Conservation (phyloP, 2,113 vertebrate genomes). For the Gobio gobio region DNA sequence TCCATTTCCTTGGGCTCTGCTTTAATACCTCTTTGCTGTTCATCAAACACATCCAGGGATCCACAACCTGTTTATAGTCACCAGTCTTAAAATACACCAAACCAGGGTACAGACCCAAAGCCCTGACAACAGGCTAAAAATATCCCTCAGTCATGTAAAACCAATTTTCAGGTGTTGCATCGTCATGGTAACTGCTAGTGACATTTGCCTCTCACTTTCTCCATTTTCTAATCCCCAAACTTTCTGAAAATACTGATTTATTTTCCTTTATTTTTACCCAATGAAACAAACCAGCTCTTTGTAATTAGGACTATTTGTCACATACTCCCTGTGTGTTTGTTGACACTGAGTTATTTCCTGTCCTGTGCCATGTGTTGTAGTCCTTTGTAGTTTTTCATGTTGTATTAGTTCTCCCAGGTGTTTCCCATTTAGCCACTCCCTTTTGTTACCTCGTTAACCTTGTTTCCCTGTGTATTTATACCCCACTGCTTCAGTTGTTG, state of each 20-base stretch:
- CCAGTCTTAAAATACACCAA: not conserved
- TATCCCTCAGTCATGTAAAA: constrained; percentile 22
- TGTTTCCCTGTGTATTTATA: too few species aligned
- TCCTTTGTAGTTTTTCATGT: too few species aligned
- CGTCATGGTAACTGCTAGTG: constrained; percentile 18
- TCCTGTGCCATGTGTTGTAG: too few species aligned
- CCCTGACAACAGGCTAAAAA: not conserved
- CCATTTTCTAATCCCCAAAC: not conserved
- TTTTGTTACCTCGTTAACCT: too few species aligned
- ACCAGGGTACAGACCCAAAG: not conserved
- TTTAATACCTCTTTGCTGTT: constrained; percentile 32
- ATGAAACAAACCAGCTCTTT: not conserved
- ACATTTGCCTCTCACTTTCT: constrained; percentile 6
- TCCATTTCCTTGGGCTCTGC: not conserved
- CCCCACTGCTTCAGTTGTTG: too few species aligned
- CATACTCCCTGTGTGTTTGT: too few species aligned
- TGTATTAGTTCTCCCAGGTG: too few species aligned
- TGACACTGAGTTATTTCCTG: too few species aligned
- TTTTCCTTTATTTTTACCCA: not conserved
- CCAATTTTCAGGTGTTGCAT: constrained; percentile 35
- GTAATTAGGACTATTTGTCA: not conserved
- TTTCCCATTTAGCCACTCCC: too few species aligned
- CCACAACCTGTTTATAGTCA: not conserved
- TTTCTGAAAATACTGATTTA: not conserved
- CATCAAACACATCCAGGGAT: constrained; percentile 32